Evolutionary conservation across 2,113 vertebrate genomes (phyloP).

Genomic region (Etheostoma cragini): DNA sequence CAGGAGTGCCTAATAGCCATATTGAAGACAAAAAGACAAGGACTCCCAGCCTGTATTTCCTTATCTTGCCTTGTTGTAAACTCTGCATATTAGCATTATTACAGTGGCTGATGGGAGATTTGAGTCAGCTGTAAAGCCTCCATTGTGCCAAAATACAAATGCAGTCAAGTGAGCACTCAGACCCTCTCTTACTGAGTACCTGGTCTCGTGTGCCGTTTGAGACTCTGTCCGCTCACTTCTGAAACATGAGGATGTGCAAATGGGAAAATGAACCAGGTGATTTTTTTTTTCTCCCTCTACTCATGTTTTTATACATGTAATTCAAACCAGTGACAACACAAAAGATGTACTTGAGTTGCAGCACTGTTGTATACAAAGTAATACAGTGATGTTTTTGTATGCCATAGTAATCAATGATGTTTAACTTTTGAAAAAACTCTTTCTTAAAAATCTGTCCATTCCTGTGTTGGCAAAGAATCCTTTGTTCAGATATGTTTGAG

Average conservation of each 20-base stretch:
- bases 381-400: background rate
- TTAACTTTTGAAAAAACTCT: slow-evolving; percentile 9
- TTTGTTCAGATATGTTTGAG: background rate
- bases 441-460: slow-evolving; percentile 16
- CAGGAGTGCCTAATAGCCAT: background rate
- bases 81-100: background rate
- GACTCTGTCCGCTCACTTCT: slow-evolving; percentile 1
- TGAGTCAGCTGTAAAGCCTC: background rate
- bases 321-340: background rate
- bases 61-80: background rate
- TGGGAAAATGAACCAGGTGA: background rate
- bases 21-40: background rate
- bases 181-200: background rate
- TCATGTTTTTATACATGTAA: background rate
- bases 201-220: slow-evolving; percentile 5
- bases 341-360: background rate
- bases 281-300: background rate
- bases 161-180: slow-evolving; percentile 11
- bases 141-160: slow-evolving; percentile 14
- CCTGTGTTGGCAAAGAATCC: background rate
- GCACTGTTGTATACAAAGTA: background rate
- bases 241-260: background rate
- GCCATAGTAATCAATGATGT: background rate
- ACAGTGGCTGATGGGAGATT: background rate
- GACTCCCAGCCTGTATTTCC: background rate